Evolutionary conservation across 2,113 vertebrate species (phyloP), one percentile per base, ranked within the genome.

Genomic region (Cervus canadensis): DNA sequence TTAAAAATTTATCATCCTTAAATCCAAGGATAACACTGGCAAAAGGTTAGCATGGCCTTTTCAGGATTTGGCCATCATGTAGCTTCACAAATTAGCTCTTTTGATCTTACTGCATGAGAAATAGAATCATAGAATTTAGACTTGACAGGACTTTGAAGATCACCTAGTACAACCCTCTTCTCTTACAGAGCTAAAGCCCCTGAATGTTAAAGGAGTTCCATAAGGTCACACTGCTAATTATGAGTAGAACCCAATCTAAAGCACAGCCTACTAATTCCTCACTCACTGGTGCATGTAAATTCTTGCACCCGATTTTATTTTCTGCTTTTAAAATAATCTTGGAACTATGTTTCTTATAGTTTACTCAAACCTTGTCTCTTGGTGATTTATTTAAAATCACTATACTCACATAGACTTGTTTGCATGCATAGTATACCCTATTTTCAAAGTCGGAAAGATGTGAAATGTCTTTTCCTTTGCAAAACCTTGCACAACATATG

Each of bases 361-460:
- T 97, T 82, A 96, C 56, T 6, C 54, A 96, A 94, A 64, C 43
- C 50, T 89, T 88, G 50, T 83, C 97, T 96, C 90, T 91, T 78
- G 86, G 94, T 78, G 92, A 92, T 97, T 96, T 97, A 87, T 96
- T 98, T 78, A 95, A 90, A 94, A 96, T 67, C 87, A 56, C 87
- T 54, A 40, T 92, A 52, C 54, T 89, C 89, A 84, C 59, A 52
- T 5, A 91, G 88, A 83, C 92, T 96, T 94, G 90, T 97, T 93
- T 97, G 97, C 93, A 98, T 95, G 97, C 97, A 95, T 86, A 97
- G 91, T 86, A 40, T 57, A 97, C 36, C 85, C 91, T 84, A 33
- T 93, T 97, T 97, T 96, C 95, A 96, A 97, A 98, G 97, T 91
- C 2, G 0, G 93, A 62, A 96, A 64, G 89, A 95, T 15, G 33